Base-by-base conservation (phyloP, 1,140 invertebrate genomes). In the Drosophila mayri region DNA sequence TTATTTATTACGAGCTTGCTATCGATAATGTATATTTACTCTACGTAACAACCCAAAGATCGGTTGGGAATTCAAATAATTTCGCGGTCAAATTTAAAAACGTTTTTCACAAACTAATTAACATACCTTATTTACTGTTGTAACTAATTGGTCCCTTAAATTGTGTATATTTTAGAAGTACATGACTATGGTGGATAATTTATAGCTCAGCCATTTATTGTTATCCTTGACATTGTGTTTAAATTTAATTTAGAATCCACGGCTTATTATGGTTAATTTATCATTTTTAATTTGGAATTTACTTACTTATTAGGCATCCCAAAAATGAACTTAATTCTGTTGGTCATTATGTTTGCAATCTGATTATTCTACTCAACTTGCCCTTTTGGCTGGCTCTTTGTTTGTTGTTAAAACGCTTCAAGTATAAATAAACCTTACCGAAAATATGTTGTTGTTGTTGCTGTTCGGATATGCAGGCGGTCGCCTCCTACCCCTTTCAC, bases 331-430 rank as follows among this genome's bases (percentile, higher is more conserved):
- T 35, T 8, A n/a, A 35, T 64, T 52, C 12, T n/a, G 5, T 11
- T 46, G 67, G 47, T 55, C 28, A 64, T 58, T 43, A 64, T 43
- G 4, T 38, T 38, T 14, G 41, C 18, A 44, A 68, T 72, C 70
- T 64, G 63, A 78, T 68, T 77, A 83, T 74, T 46, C 61, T 47
- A 61, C 76, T 44, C 67, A 80, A 71, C 66, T 77, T 88, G 84
- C 84, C 76, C 84, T 87, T 43, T 64, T 9, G 38, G 16, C 12
- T 62, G 60, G 28, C 32, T 35, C 41, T 40, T 64, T 77, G 80
- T 87, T 87, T 87, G 82, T 87, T 87, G 80, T 78, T 74, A 75
- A 70, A 78, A 76, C 77, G 80, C 68, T 65, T 79, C 75, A 81
- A 81, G 84, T 84, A 70, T 84, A 87, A 87, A 87, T 66, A 87